Evolutionary conservation across 2,888 invertebrate species (phyloP), one percentile per base, ranked within the genome.

Genomic region (Chrysolina americana): DNA sequence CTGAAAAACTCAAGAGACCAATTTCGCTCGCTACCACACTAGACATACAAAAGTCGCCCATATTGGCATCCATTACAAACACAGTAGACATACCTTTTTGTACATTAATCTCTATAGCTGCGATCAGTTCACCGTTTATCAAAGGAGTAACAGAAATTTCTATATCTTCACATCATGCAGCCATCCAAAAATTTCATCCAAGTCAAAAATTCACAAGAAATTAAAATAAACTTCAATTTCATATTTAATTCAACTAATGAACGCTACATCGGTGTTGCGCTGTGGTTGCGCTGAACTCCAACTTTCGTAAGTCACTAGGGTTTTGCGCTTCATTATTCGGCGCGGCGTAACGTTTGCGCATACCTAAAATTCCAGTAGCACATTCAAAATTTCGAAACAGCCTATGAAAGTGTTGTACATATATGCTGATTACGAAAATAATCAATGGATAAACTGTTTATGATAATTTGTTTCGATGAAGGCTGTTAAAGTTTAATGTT

Each of bases 1-100:
- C 78, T 81, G 87, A 82, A 81, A 74, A 80, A 81, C 86, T 80
- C 82, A 87, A 87, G 85, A 86, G 87, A 84, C 86, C 87, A 88
- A 82, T 84, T 86, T 87, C 87, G 87, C 87, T 84, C 83, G 85
- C 76, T 80, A 81, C 77, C 71, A 74, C 74, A 75, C 78, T 83
- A 81, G 83, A 56, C 86, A 88, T 75, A 87, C 87, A 87, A 88
- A 87, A 86, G 84, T 88, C 83, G 86, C 83, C 88, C 86, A 83
- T 88, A 88, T 87, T 85, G 86, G 83, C 86, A 85, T 86, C 85
- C 85, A 87, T 86, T 87, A 83, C 83, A 83, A 68, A 63, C 70
- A 78, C 69, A 80, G 73, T 81, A 81, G 78, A 82, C 85, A 80
- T 85, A 87, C 87, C 85, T 85, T 85, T 85, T 84, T 81, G 70